Percentiles rank a stretch among this genome's conserved stretches.
Evolutionary conservation across 2,888 invertebrate genomes (phyloP).

Genomic region (Drosophila koepferae): DNA sequence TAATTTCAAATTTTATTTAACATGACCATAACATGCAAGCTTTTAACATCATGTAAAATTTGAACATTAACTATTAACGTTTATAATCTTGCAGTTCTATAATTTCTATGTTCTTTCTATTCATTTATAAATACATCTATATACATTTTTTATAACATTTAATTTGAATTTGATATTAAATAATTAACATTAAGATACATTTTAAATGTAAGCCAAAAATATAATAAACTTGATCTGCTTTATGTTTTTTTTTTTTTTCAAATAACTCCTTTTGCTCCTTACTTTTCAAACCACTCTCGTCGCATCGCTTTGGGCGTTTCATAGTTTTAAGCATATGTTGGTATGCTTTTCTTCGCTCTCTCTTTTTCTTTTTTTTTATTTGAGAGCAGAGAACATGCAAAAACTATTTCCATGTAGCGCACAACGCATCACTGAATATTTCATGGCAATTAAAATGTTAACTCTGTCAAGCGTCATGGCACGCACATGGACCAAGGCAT

Average conservation of each 20-base stretch:
- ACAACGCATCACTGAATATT: conserved; percentile 66
- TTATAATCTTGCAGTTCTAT: too few relatives aligned
- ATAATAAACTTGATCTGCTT: background rate
- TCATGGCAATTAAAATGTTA: conserved; percentile 82
- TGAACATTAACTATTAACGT: too few relatives aligned
- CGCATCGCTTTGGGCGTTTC: background rate
- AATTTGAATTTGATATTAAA: too few relatives aligned
- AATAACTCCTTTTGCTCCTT: background rate
- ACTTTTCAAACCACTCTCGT: conserved; percentile 19
- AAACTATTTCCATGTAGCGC: conserved; percentile 74
- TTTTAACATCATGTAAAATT: too few relatives aligned
- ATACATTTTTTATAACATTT: too few relatives aligned
- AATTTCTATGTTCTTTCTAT: too few relatives aligned
- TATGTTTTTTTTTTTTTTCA: background rate
- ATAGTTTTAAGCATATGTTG: conserved; percentile 22
- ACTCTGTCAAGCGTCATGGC: conserved; percentile 69
- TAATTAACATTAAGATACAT: too few relatives aligned
- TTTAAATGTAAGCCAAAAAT: too few relatives aligned
- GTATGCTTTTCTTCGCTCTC: background rate
- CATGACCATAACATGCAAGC: too few relatives aligned
- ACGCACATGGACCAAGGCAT: conserved; percentile 55
- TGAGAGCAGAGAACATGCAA: conserved; percentile 49
- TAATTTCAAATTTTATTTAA: too few relatives aligned
- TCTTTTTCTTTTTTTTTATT: conserved; percentile 1
- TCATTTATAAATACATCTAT: too few relatives aligned